A percentile compares a stretch with the other conserved stretches of the same genome.
Evolutionary conservation across 1,140 invertebrate genomes (phyloP).

Genomic region (Drosophila murphyi): DNA sequence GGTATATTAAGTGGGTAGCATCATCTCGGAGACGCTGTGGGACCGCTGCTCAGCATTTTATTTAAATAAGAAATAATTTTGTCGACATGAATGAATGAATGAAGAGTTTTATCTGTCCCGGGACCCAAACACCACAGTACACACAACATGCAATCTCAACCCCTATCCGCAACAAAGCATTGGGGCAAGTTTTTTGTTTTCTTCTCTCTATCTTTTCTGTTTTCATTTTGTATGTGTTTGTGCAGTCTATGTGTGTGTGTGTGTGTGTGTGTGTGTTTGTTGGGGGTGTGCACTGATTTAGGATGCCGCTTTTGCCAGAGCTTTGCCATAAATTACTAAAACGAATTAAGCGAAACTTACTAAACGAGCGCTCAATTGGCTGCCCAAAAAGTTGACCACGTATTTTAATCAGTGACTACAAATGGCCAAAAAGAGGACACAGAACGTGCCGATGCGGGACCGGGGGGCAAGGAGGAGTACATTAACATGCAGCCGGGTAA

Average conservation of each 20-base stretch:
- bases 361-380: constrained; percentile 78
- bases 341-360: constrained; percentile 79
- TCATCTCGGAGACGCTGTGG: constrained; percentile 49
- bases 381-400: constrained; percentile 78
- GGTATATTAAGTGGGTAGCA: constrained; percentile 80
- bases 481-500: constrained; percentile 66
- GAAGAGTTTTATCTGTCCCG: constrained; percentile 77
- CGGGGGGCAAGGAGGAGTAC: constrained; percentile 27
- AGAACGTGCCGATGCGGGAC: not conserved
- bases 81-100: constrained; percentile 79
- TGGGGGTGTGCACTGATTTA: constrained; percentile 40
- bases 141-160: not conserved
- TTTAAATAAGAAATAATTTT: constrained; percentile 83
- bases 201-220: constrained; percentile 35
- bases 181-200: constrained; percentile 46
- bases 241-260: constrained; percentile 4
- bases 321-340: constrained; percentile 80
- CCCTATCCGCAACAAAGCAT: constrained; percentile 11
- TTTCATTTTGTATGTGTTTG: constrained; percentile 16
- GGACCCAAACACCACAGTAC: constrained; percentile 29
- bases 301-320: constrained; percentile 48
- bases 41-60: constrained; percentile 62
- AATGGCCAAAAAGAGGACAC: constrained; percentile 34
- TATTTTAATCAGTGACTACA: constrained; percentile 75
- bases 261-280: not conserved